Conservation (phyloP, 2,797 vertebrate genomes). For the Eleutherodactylus coqui region DNA sequence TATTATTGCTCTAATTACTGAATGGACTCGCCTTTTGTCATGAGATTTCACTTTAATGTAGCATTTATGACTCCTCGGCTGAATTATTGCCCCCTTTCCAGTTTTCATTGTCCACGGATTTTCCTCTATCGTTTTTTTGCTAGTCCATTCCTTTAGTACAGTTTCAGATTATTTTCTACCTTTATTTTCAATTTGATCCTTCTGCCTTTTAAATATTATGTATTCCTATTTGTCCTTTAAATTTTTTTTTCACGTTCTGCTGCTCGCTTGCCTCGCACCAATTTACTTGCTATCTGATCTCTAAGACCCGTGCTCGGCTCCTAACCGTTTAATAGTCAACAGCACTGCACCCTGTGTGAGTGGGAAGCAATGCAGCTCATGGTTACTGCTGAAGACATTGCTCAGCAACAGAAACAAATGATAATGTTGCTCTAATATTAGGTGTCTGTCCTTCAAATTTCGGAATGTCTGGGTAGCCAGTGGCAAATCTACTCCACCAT, state of each 20-base stretch:
- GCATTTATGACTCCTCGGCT: background rate
- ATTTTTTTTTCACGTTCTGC: slow-evolving; percentile 22
- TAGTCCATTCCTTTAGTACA: background rate
- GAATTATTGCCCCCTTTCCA: background rate
- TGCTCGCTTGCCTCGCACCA: slow-evolving; percentile 29
- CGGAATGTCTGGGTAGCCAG: slow-evolving; percentile 6
- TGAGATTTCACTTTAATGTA: background rate
- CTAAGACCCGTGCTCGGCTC: slow-evolving; percentile 32
- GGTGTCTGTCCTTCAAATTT: slow-evolving; percentile 51
- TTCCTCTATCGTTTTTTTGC: background rate
- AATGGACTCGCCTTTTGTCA: background rate
- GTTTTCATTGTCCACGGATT: slow-evolving; percentile 21
- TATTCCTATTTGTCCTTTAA: slow-evolving; percentile 35
- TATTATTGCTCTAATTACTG: background rate
- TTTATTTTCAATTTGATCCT: slow-evolving; percentile 38
- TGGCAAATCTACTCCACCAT: slow-evolving; percentile 24
- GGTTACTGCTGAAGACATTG: slow-evolving; percentile 48
- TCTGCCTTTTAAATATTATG: slow-evolving; percentile 14
- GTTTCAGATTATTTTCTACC: background rate
- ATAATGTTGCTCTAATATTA: slow-evolving; percentile 41
- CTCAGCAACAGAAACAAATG: slow-evolving; percentile 54
- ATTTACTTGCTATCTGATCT: slow-evolving; percentile 57
- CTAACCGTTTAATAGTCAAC: slow-evolving; percentile 62
- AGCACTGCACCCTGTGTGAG: slow-evolving; percentile 45
- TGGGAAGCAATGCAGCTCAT: slow-evolving; percentile 30